A percentile compares a stretch with the other conserved stretches of the same genome.
Evolutionary conservation across 2,888 invertebrate species (phyloP).

Genomic region (Blastobasis adustella): DNA sequence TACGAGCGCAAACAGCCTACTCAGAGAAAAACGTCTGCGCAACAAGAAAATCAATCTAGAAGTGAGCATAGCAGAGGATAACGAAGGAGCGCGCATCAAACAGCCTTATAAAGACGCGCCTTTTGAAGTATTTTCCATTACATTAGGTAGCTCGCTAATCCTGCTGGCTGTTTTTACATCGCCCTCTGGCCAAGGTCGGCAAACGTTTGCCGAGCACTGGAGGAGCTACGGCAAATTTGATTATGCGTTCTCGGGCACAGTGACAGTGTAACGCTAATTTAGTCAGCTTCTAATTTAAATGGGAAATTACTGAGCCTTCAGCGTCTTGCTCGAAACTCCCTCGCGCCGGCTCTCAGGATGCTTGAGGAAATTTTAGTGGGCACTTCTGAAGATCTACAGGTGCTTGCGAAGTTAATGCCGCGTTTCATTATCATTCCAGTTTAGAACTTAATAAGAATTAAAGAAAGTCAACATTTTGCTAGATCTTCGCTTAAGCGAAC

Average conservation of each 20-base stretch:
- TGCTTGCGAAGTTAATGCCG: too few relatives aligned
- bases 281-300: slow-evolving; percentile 14
- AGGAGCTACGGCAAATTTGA: slow-evolving; percentile 38
- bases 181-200: slow-evolving; percentile 21
- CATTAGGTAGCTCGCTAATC: slow-evolving; percentile 53
- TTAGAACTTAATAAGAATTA: too few relatives aligned
- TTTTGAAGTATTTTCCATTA: slow-evolving; percentile 55
- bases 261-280: slow-evolving; percentile 20
- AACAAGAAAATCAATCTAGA: slow-evolving; percentile 13
- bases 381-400: too few relatives aligned
- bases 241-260: slow-evolving; percentile 23
- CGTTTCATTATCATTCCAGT: too few relatives aligned
- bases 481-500: too few relatives aligned
- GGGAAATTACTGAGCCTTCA: slow-evolving; percentile 6
- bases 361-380: too few relatives aligned
- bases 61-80: slow-evolving; percentile 21
- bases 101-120: slow-evolving; percentile 28
- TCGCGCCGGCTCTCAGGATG: too few relatives aligned
- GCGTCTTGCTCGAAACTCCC: not conserved
- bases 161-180: slow-evolving; percentile 34
- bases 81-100: slow-evolving; percentile 22
- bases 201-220: slow-evolving; percentile 38
- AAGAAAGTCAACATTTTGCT: too few relatives aligned
- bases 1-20: too few relatives aligned
- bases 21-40: too few relatives aligned